Conservation (phyloP, 2,888 invertebrate species). For the Diarsia rubi region DNA sequence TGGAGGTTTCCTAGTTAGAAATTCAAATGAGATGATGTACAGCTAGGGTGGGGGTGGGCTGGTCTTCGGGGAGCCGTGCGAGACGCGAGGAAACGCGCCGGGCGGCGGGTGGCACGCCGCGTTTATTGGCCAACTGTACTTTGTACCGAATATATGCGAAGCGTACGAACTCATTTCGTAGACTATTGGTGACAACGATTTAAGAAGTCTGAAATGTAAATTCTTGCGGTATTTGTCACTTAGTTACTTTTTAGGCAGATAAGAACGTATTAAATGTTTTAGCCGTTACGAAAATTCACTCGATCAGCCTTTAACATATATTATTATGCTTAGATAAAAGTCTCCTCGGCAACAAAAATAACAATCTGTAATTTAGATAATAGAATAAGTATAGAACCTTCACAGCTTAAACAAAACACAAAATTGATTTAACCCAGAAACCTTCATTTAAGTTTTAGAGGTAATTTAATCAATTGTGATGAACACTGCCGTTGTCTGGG, state of each 20-base stretch:
- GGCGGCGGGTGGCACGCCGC: slow-evolving; percentile 69
- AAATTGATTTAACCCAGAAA: slow-evolving; percentile 16
- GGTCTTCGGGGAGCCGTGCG: slow-evolving; percentile 81
- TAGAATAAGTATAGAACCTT: neutral
- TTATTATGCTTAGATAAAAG: neutral
- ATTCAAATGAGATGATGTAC: slow-evolving; percentile 97
- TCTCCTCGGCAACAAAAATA: neutral
- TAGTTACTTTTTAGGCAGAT: neutral
- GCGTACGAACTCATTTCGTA: slow-evolving; percentile 14
- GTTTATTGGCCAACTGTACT: slow-evolving; percentile 72
- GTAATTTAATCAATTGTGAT: slow-evolving; percentile 9
- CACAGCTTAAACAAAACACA: slow-evolving; percentile 13
- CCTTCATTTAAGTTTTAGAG: slow-evolving; percentile 10
- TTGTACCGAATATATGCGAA: slow-evolving; percentile 52
- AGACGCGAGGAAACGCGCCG: slow-evolving; percentile 79
- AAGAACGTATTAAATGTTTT: neutral
- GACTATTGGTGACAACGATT: slow-evolving; percentile 11
- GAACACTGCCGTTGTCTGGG: no score
- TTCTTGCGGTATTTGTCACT: neutral
- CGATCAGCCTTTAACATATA: neutral
- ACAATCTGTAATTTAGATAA: neutral
- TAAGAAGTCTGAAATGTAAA: neutral
- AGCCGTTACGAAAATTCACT: neutral
- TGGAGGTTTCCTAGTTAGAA: slow-evolving; percentile 98
- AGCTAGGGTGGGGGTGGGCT: slow-evolving; percentile 81